Evolutionary conservation across 2,113 vertebrate genomes (phyloP).

Genomic region (Polypterus bichir): DNA sequence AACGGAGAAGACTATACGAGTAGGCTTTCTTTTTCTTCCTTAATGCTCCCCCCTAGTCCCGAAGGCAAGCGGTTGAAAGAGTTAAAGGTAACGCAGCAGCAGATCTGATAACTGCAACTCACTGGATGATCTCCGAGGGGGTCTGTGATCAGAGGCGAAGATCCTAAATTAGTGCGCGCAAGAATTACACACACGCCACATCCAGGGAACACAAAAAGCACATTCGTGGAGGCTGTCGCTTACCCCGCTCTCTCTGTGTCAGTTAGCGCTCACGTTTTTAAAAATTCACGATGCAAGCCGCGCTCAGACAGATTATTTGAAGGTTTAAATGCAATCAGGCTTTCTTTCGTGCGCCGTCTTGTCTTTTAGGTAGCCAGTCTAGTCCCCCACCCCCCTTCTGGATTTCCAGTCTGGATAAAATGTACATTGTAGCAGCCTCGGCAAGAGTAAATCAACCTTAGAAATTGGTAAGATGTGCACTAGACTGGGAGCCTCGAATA

Average conservation of each 20-base stretch:
- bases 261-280: not conserved
- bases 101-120: conserved; percentile 14
- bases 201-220: not conserved
- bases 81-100: conserved; percentile 14
- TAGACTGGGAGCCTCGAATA: conserved; percentile 10
- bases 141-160: conserved; percentile 10
- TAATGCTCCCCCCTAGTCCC: conserved; percentile 7
- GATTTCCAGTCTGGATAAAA: conserved; percentile 1
- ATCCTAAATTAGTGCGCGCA: conserved; percentile 7
- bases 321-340: conserved; percentile 2
- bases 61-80: conserved; percentile 1
- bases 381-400: not conserved
- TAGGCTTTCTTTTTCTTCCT: conserved; percentile 28
- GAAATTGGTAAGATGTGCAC: conserved; percentile 3
- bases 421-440: not conserved
- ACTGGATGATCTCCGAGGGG: conserved; percentile 8
- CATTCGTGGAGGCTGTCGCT: not conserved
- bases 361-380: conserved; percentile 7
- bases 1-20: not conserved
- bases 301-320: not conserved
- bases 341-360: not conserved
- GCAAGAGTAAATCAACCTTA: conserved; percentile 13
- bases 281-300: not conserved
- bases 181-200: not conserved
- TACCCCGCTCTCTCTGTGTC: not conserved